Base-by-base conservation (phyloP, 2,888 invertebrate species). In the Eupithecia insigniata region DNA sequence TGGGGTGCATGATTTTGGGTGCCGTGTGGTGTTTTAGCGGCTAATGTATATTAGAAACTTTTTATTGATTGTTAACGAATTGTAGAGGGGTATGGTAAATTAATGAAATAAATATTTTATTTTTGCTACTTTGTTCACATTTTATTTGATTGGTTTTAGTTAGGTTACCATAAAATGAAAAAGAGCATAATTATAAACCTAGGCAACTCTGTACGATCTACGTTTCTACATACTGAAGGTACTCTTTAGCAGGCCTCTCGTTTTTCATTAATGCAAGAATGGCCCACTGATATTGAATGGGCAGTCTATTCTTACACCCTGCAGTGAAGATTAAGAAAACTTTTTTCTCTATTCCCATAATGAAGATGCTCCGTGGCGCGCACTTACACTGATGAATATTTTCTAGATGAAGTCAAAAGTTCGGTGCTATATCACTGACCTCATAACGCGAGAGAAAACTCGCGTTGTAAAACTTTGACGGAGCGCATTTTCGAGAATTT, bases 101-200 rank as follows among this genome's bases (percentile, higher is more conserved):
- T 78, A 79, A 84, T 83, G 80, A 82, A 84, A 61, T 85, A 83
- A 84, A 84, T 86, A 86, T 85, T 88, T 84, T 87, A 87, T 85
- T 85, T 85, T 83, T 70, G 43, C 62, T 28, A 67, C 12, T 28
- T 8, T 60, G 61, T 61, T n/a, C n/a, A n/a, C 2, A 0, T 61
- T 62, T n/a, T 34, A 32, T 62, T 30, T 22, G 7, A n/a, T 32
- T 62, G 14, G n/a, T 55, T 55, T 26, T 4, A 55, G 5, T 1
- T 51, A 26, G 7, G n/a, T 46, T 46, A 46, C 8, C n/a, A 2
- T n/a, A 46, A 46, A n/a, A n/a, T 6, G n/a, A 46, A 46, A 43
- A 46, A 46, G n/a, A n/a, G 22, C n/a, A 22, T 51, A n/a, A 46
- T 22, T 22, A 22, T 8, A 22, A 46, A 46, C 46, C 18, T n/a